Conservation (phyloP, 1,140 invertebrate genomes). For the Heterodera schachtii region DNA sequence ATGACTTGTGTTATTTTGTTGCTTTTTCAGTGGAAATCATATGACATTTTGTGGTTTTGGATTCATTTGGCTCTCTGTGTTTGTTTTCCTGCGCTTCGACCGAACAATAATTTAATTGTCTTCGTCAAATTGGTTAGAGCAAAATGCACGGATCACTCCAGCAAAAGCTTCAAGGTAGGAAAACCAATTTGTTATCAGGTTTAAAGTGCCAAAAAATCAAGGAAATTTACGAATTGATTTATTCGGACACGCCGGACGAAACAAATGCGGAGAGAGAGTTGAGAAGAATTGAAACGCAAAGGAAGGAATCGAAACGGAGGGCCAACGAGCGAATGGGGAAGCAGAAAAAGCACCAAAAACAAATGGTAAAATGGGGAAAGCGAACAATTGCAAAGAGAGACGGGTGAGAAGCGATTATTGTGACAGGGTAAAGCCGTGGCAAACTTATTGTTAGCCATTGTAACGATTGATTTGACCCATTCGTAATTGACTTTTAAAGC, state of each 20-base stretch:
- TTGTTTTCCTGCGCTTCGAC: constrained; percentile 41
- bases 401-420: not conserved
- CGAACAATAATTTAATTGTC: constrained; percentile 48
- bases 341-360: not conserved
- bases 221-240: constrained; percentile 44
- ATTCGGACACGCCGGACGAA: constrained; percentile 21
- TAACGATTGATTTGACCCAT: not conserved
- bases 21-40: constrained; percentile 36
- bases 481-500: not conserved
- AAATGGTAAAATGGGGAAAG: not conserved
- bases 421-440: no score
- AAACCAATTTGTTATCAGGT: not conserved
- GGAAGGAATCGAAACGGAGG: constrained; percentile 5
- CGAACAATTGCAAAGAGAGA: not conserved
- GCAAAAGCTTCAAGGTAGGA: constrained; percentile 40
- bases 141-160: constrained; percentile 30
- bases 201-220: constrained; percentile 1
- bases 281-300: constrained; percentile 35
- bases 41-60: constrained; percentile 52
- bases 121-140: constrained; percentile 30
- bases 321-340: constrained; percentile 3
- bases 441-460: not conserved
- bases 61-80: constrained; percentile 44
- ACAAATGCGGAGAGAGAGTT: constrained; percentile 39
- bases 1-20: not conserved